Conservation (phyloP, 2,797 vertebrate genomes). For the Remorina albescens region DNA sequence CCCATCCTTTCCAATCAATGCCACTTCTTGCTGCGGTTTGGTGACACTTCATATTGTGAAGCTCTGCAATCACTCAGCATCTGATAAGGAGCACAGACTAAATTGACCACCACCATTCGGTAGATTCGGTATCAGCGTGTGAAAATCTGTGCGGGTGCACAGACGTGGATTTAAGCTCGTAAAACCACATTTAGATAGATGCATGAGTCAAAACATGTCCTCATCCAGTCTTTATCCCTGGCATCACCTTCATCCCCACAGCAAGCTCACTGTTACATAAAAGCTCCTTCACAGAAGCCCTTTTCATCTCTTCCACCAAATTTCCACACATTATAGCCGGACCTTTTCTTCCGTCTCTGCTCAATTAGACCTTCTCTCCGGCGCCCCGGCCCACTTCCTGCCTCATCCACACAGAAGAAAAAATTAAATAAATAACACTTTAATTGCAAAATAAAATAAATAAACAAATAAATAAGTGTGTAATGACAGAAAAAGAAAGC, state of each 20-base stretch:
- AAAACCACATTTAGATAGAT: slow-evolving; percentile 15
- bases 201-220: slow-evolving; percentile 28
- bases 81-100: slow-evolving; percentile 50
- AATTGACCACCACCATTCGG: slow-evolving; percentile 26
- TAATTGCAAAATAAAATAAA: slow-evolving; percentile 70
- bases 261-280: slow-evolving; percentile 45
- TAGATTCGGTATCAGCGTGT: not conserved
- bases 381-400: slow-evolving; percentile 22
- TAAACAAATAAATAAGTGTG: slow-evolving; percentile 65
- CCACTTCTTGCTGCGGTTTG: slow-evolving; percentile 64
- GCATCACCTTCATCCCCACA: slow-evolving; percentile 17
- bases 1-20: slow-evolving; percentile 75
- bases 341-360: slow-evolving; percentile 42
- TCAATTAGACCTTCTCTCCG: slow-evolving; percentile 50
- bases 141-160: slow-evolving; percentile 10
- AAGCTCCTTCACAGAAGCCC: slow-evolving; percentile 26
- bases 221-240: slow-evolving; percentile 10
- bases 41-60: slow-evolving; percentile 73
- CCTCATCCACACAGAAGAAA: slow-evolving; percentile 38
- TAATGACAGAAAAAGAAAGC: slow-evolving; percentile 70
- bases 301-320: slow-evolving; percentile 38
- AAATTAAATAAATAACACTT: slow-evolving; percentile 73
- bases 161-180: slow-evolving; percentile 11
- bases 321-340: slow-evolving; percentile 40
- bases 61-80: slow-evolving; percentile 66